These are phyloP conservation scores for Dicroscelio sp. DNA, from an alignment of 2,888 invertebrate genomes.

Conservation along the genomic window DNA sequence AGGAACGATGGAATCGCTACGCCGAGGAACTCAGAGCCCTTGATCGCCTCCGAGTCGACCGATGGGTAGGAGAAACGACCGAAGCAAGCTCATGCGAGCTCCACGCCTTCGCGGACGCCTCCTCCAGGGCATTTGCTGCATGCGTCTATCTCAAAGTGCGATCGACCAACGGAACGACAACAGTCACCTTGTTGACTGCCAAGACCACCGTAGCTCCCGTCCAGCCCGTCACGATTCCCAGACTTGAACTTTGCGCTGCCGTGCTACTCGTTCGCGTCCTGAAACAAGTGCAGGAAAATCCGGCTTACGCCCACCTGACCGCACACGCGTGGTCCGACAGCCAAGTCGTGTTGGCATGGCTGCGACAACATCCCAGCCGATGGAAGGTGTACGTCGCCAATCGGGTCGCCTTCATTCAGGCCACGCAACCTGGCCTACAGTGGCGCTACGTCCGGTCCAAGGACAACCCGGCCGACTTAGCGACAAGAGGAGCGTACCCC, in stretches of 20 bases:
- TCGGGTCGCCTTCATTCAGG: slow-evolving; percentile 59
- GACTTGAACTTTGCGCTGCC: not conserved
- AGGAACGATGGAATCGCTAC: not conserved
- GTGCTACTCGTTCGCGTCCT: not conserved
- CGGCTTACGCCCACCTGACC: not conserved
- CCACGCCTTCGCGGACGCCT: not conserved
- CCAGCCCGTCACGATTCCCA: not conserved
- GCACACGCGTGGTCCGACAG: slow-evolving; percentile 72
- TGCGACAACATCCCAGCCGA: slow-evolving; percentile 55
- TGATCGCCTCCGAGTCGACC: not conserved
- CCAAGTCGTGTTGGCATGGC: slow-evolving; percentile 74
- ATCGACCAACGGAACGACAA: not conserved
- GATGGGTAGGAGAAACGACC: not conserved
- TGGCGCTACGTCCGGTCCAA: not conserved
- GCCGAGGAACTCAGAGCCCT: not conserved
- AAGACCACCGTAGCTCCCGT: not conserved
- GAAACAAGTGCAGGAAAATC: not conserved
- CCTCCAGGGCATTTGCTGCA: not conserved
- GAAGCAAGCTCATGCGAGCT: not conserved
- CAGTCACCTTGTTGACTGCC: not conserved
- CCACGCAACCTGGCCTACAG: slow-evolving; percentile 4
- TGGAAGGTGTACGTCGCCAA: slow-evolving; percentile 74
- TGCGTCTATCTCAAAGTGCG: not conserved
- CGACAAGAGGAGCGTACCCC: not conserved
- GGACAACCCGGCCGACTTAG: not conserved